A percentile compares a stretch with the other conserved stretches of the same genome.
Evolutionary conservation across 2,113 vertebrate genomes (phyloP).

Genomic region (Bufo bufo): DNA sequence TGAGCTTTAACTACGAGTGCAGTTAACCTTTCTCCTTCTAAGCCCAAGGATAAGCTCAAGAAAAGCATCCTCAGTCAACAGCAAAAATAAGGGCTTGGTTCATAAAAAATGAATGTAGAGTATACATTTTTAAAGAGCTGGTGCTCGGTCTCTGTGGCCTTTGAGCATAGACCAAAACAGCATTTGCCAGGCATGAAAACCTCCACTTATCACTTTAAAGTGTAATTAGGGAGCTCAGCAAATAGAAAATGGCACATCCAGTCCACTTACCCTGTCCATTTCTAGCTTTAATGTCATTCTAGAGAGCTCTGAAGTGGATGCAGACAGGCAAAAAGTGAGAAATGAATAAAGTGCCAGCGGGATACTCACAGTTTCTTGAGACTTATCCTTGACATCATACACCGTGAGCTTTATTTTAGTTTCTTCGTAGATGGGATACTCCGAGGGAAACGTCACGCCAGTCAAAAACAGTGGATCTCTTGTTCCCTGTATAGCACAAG

Average conservation of each 20-base stretch:
- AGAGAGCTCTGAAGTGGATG: slow-evolving; percentile 37
- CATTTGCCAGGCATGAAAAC: slow-evolving; percentile 39
- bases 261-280: slow-evolving; percentile 47
- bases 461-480: slow-evolving; percentile 95
- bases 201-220: slow-evolving; percentile 31
- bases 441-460: slow-evolving; percentile 90
- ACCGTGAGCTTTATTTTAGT: slow-evolving; percentile 92
- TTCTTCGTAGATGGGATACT: slow-evolving; percentile 88
- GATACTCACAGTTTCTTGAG: slow-evolving; percentile 88
- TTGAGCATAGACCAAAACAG: slow-evolving; percentile 39
- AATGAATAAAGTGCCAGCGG: slow-evolving; percentile 34
- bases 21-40: slow-evolving; percentile 48
- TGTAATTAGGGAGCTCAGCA: slow-evolving; percentile 18
- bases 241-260: slow-evolving; percentile 35
- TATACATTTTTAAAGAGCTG: slow-evolving; percentile 51
- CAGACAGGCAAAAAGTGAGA: slow-evolving; percentile 20
- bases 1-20: slow-evolving; percentile 33
- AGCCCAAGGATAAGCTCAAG: not conserved
- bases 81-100: slow-evolving; percentile 34
- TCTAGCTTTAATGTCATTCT: slow-evolving; percentile 49
- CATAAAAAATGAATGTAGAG: slow-evolving; percentile 51
- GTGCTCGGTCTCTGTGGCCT: slow-evolving; percentile 24
- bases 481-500: slow-evolving; percentile 84
- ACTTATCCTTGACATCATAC: slow-evolving; percentile 95
- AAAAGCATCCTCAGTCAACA: slow-evolving; percentile 40